phyloP scores from a whole-genome alignment of 2,888 invertebrate species.

The Amphipyra berbera region DNA sequence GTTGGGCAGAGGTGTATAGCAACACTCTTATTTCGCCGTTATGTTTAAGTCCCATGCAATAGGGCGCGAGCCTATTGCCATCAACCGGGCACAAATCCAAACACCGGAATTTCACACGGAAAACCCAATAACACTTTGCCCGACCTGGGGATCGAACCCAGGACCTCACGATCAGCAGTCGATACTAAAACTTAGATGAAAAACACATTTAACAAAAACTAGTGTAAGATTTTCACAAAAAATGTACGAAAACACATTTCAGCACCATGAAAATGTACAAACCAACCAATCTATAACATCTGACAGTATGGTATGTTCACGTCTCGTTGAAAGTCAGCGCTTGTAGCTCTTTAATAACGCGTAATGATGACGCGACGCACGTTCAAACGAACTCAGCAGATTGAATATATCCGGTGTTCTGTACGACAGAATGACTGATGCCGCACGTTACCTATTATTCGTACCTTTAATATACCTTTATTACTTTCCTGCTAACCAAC shows the following conservation, averaged over 20 bases:
- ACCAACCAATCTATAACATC: conserved; percentile 19
- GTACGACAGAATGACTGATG: conserved; percentile 62
- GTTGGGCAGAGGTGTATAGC: too few relatives aligned
- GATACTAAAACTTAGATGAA: too few relatives aligned
- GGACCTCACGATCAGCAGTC: too few relatives aligned
- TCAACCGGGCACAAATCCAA: too few relatives aligned
- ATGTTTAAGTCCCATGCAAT: too few relatives aligned
- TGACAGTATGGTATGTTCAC: conserved; percentile 29
- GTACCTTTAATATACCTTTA: conserved; percentile 60
- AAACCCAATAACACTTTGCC: too few relatives aligned
- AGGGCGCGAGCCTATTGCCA: too few relatives aligned
- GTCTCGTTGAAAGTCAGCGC: conserved; percentile 36
- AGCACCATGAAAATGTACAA: background rate
- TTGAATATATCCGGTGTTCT: conserved; percentile 63
- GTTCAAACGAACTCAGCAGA: conserved; percentile 50
- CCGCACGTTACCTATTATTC: conserved; percentile 52
- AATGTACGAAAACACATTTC: background rate
- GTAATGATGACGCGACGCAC: conserved; percentile 58
- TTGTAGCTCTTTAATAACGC: conserved; percentile 61
- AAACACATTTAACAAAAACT: too few relatives aligned
- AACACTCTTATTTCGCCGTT: too few relatives aligned
- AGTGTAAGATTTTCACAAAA: too few relatives aligned
- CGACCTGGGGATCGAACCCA: too few relatives aligned
- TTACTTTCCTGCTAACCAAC: conserved; percentile 60
- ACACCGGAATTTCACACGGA: too few relatives aligned